A percentile compares a stretch with the other conserved stretches of the same genome.
Conservation (phyloP, 2,888 invertebrate species). For the Fragum sueziense region DNA sequence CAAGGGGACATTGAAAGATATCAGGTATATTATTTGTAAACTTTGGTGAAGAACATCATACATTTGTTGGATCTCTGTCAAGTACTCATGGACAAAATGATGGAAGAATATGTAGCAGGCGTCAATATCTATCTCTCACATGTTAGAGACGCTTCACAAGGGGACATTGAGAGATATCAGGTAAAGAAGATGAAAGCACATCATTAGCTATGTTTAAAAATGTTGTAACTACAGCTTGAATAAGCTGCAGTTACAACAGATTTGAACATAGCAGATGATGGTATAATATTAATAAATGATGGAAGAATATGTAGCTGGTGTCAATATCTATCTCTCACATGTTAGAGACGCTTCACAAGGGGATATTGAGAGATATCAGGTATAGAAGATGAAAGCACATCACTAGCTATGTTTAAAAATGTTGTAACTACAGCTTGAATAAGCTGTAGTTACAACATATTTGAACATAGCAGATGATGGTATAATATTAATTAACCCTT, state of each 20-base stretch:
- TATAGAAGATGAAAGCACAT: no score
- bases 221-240: no score
- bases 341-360: slow-evolving; percentile 69
- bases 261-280: no score
- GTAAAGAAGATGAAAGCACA: no score
- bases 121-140: slow-evolving; percentile 20
- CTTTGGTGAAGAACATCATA: slow-evolving; percentile 69
- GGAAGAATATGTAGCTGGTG: slow-evolving; percentile 75
- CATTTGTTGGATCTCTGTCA: background rate
- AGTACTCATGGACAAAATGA: background rate
- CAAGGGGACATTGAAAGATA: background rate
- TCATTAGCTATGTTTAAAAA: no score
- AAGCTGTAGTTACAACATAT: no score
- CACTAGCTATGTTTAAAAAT: no score
- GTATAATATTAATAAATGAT: no score
- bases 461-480: no score
- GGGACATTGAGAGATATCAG: slow-evolving; percentile 59
- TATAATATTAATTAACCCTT: no score
- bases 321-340: slow-evolving; percentile 75
- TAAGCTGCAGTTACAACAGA: no score
- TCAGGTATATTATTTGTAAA: slow-evolving; percentile 36
- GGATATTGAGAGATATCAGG: slow-evolving; percentile 62
- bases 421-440: no score
- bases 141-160: background rate
- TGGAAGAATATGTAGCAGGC: slow-evolving; percentile 74